Base-by-base conservation (phyloP, 2,113 vertebrate genomes). In the Phainopepla nitens region DNA sequence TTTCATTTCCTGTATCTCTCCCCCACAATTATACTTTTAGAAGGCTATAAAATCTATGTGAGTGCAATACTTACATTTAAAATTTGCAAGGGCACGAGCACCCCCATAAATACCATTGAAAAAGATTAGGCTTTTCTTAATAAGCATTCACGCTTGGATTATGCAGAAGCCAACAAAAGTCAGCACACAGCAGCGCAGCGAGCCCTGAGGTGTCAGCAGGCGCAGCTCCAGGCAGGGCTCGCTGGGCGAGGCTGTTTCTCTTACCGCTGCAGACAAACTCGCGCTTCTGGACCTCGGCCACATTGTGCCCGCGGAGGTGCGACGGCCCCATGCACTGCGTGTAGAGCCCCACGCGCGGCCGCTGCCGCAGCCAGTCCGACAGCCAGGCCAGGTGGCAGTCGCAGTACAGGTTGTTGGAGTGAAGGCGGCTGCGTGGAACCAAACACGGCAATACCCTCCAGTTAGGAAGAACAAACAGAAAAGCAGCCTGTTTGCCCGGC, bases 341-440 rank as follows among this genome's bases (percentile, higher is more conserved):
- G 97, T 99, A 99, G 33, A 99, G 98, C 49, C 99, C 99, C 25
- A 99, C 98, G 1, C 99, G 98, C 2, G 99, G 99, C 77, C 99
- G 98, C 97, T 99, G 99, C 39, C 99, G 98, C 94, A 99, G 98
- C 99, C 99, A 99, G 96, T 99, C 99, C 0, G 99, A 99, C 75
- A 99, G 98, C 99, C 99, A 99, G 91, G 99, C 99, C 96, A 99
- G 98, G 89, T 99, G 98, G 96, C 99, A 99, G 77, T 99, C 99
- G 61, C 99, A 99, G 73, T 98, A 98, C 85, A 99, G 98, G 98
- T 99, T 99, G 98, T 99, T 99, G 78, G 99, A 99, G 96, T 99
- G 99, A n/a, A 99, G 99, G 56, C 99, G 99, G 94, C 99, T 99
- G 92, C 49, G 60, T 1, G 61, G 89, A 53, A 89, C 27, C 8